Evolutionary conservation across 2,797 vertebrate genomes (phyloP).

Genomic region (Phoebastria nigripes): DNA sequence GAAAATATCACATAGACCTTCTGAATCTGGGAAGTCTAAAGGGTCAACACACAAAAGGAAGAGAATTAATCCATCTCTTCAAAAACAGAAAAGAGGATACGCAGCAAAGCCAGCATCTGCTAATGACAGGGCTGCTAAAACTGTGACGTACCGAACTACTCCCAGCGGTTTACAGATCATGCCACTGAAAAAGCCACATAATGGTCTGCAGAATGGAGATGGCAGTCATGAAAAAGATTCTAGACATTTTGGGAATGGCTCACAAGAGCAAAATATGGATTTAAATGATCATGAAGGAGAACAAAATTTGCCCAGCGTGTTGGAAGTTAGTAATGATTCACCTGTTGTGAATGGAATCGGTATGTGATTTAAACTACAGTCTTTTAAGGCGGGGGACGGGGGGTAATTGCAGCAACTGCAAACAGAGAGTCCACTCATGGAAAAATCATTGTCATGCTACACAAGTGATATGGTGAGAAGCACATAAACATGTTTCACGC

Average conservation of each 20-base stretch:
- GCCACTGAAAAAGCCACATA: conserved; percentile 84
- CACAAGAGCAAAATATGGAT: conserved; percentile 72
- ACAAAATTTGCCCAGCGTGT: conserved; percentile 72
- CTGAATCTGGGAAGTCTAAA: conserved; percentile 80
- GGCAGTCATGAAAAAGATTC: conserved; percentile 74
- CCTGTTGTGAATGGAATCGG: conserved; percentile 83
- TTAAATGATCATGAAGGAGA: conserved; percentile 71
- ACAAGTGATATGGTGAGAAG: not conserved
- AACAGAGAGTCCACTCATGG: not conserved
- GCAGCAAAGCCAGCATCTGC: conserved; percentile 76
- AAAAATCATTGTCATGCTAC: not conserved
- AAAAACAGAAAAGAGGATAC: conserved; percentile 82
- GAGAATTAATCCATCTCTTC: conserved; percentile 78
- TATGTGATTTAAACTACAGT: conserved; percentile 72
- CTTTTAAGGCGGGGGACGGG: not conserved
- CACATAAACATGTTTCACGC: not conserved
- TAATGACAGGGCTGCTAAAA: conserved; percentile 85
- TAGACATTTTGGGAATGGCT: conserved; percentile 81
- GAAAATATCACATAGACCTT: conserved; percentile 73
- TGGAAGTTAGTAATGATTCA: conserved; percentile 73
- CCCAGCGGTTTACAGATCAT: conserved; percentile 85
- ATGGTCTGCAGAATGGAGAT: conserved; percentile 88
- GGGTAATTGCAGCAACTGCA: not conserved
- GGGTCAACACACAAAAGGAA: conserved; percentile 86
- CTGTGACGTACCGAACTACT: conserved; percentile 86